phyloP scores from a whole-genome alignment of 1,140 invertebrate species.

The Aphelenchoides fujianensis region DNA sequence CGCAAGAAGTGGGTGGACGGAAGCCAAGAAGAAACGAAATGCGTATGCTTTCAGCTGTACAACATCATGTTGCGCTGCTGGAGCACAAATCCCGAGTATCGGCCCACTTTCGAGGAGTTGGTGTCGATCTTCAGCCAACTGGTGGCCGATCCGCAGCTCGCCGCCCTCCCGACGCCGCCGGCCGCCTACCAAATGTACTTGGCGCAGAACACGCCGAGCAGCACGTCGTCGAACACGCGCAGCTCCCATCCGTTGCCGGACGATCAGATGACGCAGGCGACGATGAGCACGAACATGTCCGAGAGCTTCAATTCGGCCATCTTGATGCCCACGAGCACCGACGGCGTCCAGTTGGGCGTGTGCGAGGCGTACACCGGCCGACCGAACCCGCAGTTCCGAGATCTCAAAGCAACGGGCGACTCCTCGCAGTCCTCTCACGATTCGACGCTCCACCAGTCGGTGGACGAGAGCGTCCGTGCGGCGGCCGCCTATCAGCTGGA shows the following conservation, averaged over 20 bases:
- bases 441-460: slow-evolving; percentile 35
- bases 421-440: slow-evolving; percentile 31
- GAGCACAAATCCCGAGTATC: slow-evolving; percentile 40
- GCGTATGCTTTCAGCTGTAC: slow-evolving; percentile 36
- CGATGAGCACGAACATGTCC: slow-evolving; percentile 40
- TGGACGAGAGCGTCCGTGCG: too few relatives aligned
- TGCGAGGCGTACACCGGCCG: slow-evolving; percentile 40
- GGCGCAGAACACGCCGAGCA: slow-evolving; percentile 14
- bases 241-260: slow-evolving; percentile 11
- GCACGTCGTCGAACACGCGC: slow-evolving; percentile 1
- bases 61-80: slow-evolving; percentile 48
- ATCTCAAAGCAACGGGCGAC: slow-evolving; percentile 15
- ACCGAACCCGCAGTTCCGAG: slow-evolving; percentile 31
- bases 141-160: slow-evolving; percentile 19
- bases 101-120: slow-evolving; percentile 42
- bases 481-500: neutral
- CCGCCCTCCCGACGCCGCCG: slow-evolving; percentile 23
- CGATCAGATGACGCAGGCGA: slow-evolving; percentile 35
- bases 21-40: slow-evolving; percentile 23
- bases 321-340: slow-evolving; percentile 50
- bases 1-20: slow-evolving; percentile 25
- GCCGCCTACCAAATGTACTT: slow-evolving; percentile 8
- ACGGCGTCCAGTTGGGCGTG: slow-evolving; percentile 43
- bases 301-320: slow-evolving; percentile 36
- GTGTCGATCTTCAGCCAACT: slow-evolving; percentile 28